phyloP scores from a whole-genome alignment of 2,113 vertebrate genomes.

The Ornithorhynchus anatinus region DNA sequence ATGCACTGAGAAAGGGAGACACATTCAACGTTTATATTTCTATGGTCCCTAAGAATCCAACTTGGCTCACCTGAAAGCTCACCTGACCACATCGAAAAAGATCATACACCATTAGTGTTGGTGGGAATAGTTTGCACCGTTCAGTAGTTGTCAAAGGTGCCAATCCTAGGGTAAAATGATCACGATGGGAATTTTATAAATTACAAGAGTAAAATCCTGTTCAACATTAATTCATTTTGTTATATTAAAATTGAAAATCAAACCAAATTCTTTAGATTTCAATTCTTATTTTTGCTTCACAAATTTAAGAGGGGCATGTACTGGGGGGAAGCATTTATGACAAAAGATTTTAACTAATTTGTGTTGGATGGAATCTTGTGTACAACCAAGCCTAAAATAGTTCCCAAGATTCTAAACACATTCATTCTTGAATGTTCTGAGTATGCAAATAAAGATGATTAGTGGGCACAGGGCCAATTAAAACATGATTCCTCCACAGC shows the following conservation, averaged over 20 bases:
- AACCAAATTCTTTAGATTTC: not conserved
- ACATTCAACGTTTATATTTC: too few species aligned
- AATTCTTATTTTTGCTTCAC: constrained; percentile 2
- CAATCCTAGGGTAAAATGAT: too few species aligned
- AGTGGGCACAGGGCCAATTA: constrained; percentile 34
- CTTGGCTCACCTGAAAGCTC: too few species aligned
- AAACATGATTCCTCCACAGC: constrained; percentile 51
- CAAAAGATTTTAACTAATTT: constrained; percentile 1
- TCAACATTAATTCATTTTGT: too few species aligned
- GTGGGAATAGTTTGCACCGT: too few species aligned
- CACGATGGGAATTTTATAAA: too few species aligned
- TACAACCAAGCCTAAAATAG: constrained; percentile 24
- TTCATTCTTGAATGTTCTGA: constrained; percentile 23
- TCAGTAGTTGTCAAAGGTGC: too few species aligned
- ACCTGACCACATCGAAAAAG: too few species aligned
- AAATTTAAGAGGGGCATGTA: not conserved
- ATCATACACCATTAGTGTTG: too few species aligned
- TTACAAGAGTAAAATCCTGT: too few species aligned
- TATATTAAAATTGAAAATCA: not conserved
- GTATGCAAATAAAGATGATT: constrained; percentile 43
- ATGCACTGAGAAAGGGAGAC: too few species aligned
- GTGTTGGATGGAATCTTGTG: not conserved
- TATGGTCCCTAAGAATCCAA: too few species aligned
- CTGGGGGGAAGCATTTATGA: constrained; percentile 10
- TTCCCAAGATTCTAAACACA: not conserved